Conservation (phyloP, 2,797 vertebrate species). For the Chiloscyllium punctatum region DNA sequence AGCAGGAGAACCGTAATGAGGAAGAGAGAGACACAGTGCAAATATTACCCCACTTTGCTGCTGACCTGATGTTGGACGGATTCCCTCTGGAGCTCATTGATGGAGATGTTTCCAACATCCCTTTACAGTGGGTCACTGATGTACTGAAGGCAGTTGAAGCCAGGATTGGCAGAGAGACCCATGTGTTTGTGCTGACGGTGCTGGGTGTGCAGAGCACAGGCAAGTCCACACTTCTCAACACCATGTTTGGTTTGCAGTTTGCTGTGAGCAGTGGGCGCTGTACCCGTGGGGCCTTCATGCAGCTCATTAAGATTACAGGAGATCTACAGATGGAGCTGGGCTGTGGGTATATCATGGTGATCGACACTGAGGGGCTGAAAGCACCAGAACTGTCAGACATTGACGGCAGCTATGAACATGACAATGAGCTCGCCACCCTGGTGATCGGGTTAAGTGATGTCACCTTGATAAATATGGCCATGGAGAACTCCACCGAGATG, state of each 20-base stretch:
- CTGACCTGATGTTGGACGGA: background rate
- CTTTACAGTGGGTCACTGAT: slow-evolving; percentile 60
- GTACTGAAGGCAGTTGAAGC: slow-evolving; percentile 61
- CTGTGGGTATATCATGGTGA: no score
- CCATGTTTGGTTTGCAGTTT: slow-evolving; percentile 65
- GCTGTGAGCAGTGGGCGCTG: slow-evolving; percentile 51
- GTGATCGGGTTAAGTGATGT: no score
- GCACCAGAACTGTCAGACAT: no score
- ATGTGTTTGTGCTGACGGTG: slow-evolving; percentile 41
- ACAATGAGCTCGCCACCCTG: no score
- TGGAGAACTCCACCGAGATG: no score
- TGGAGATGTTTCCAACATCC: slow-evolving; percentile 16
- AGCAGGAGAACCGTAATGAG: no score
- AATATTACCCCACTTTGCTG: no score
- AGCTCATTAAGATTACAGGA: slow-evolving; percentile 46
- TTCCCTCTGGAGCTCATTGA: background rate
- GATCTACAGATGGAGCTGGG: no score
- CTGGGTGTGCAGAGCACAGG: slow-evolving; percentile 52
- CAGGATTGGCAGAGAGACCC: slow-evolving; percentile 47
- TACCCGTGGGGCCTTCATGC: slow-evolving; percentile 56
- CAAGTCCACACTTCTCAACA: slow-evolving; percentile 60
- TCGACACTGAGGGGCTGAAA: no score
- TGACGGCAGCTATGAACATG: no score
- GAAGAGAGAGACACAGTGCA: no score
- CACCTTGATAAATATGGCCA: no score